Evolutionary conservation across 2,888 invertebrate species (phyloP).

Genomic region (Oxyteleia sp.): DNA sequence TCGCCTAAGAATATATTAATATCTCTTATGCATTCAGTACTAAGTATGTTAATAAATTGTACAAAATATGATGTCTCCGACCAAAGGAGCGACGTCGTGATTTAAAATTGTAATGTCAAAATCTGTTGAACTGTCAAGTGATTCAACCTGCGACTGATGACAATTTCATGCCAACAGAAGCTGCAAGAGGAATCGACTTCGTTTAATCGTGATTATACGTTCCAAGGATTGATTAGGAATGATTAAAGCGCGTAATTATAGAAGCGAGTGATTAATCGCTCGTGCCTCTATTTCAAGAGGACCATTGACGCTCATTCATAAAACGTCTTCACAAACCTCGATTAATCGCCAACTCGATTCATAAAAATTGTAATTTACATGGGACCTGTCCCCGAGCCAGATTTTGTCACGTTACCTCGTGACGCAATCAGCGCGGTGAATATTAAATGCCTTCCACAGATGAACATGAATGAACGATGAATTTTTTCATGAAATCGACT

Average conservation of each 20-base stretch:
- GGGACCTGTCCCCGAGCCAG: conserved; percentile 48
- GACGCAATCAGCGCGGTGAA: conserved; percentile 38
- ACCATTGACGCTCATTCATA: conserved; percentile 61
- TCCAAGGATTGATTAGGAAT: conserved; percentile 56
- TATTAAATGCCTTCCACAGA: neutral
- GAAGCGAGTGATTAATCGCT: conserved; percentile 70
- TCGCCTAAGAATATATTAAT: conserved; percentile 35
- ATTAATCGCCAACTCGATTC: conserved; percentile 68
- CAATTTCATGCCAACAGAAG: conserved; percentile 63
- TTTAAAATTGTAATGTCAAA: conserved; percentile 52
- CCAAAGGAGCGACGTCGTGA: conserved; percentile 18
- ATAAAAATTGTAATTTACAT: conserved; percentile 76
- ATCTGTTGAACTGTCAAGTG: conserved; percentile 39
- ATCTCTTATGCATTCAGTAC: conserved; percentile 47
- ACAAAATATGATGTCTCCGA: conserved; percentile 42
- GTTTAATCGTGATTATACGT: conserved; percentile 63
- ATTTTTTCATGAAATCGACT: conserved; percentile 12
- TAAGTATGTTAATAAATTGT: conserved; percentile 59
- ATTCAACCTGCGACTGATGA: conserved; percentile 58
- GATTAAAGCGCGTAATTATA: conserved; percentile 70
- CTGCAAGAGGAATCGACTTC: conserved; percentile 53
- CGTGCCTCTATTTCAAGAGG: conserved; percentile 47
- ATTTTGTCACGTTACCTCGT: conserved; percentile 43
- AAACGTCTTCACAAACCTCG: conserved; percentile 52
- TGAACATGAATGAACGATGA: conserved; percentile 28